Percentiles rank a stretch among this genome's conserved stretches.
Evolutionary conservation across 1,140 invertebrate species (phyloP).

Genomic region (Drosophila obscura): DNA sequence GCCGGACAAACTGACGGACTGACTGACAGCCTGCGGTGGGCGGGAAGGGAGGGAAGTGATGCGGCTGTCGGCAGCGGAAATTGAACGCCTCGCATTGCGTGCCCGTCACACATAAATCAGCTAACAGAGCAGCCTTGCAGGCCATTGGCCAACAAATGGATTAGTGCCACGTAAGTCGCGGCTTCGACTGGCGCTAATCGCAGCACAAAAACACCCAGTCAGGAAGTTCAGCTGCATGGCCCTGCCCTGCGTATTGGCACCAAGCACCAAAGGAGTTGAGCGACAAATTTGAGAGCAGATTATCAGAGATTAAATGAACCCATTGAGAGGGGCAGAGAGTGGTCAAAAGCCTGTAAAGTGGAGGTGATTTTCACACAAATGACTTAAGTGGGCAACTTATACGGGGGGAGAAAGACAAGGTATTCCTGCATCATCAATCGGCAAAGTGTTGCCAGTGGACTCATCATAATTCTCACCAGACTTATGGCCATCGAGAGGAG

Average conservation of each 20-base stretch:
- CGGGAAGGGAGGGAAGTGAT: not conserved
- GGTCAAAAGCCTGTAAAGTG: no score
- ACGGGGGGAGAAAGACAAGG: not conserved
- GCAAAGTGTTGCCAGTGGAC: slow-evolving; percentile 39
- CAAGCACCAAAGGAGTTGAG: no score
- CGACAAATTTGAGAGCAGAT: no score
- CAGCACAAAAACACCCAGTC: no score
- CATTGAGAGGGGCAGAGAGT: no score
- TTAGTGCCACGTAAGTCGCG: not conserved
- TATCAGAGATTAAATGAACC: no score
- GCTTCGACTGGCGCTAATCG: no score
- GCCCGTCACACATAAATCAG: slow-evolving; percentile 66
- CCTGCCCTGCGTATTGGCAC: no score
- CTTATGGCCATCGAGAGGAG: not conserved
- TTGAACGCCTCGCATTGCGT: slow-evolving; percentile 75
- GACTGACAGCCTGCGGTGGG: slow-evolving; percentile 52
- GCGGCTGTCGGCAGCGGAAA: slow-evolving; percentile 68
- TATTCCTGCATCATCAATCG: slow-evolving; percentile 18
- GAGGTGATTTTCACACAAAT: slow-evolving; percentile 38
- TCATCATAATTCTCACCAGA: slow-evolving; percentile 42
- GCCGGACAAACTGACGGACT: slow-evolving; percentile 13
- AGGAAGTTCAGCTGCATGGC: no score
- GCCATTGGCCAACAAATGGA: slow-evolving; percentile 39
- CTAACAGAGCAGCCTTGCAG: slow-evolving; percentile 8
- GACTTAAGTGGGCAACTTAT: slow-evolving; percentile 62